Conservation (phyloP, 2,797 vertebrate genomes). For the Hippoglossus hippoglossus region DNA sequence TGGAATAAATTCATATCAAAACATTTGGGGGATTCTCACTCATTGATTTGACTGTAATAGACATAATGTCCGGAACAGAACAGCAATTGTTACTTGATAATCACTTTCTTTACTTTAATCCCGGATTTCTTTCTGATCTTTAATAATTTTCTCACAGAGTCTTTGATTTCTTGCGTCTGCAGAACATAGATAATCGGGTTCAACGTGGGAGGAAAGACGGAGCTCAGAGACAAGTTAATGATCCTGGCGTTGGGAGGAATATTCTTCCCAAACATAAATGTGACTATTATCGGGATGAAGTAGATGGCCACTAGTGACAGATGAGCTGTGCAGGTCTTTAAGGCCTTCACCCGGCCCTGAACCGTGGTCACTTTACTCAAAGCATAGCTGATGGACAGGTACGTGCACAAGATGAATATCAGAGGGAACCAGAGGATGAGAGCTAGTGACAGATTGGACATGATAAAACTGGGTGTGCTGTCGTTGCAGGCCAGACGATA, state of each 20-base stretch:
- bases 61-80: not conserved
- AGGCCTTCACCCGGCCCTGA: conserved; percentile 61
- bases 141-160: conserved; percentile 57
- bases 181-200: conserved; percentile 80
- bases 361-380: conserved; percentile 64
- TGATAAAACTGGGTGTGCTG: conserved; percentile 25
- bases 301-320: conserved; percentile 72
- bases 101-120: not conserved
- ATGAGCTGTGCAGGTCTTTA: conserved; percentile 75
- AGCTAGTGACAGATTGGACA: conserved; percentile 20
- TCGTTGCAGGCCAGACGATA: conserved; percentile 71
- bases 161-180: conserved; percentile 77
- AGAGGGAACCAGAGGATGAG: conserved; percentile 68
- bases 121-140: not conserved
- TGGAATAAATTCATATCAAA: not conserved
- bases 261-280: conserved; percentile 21
- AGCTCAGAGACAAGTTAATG: conserved; percentile 69
- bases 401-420: conserved; percentile 65
- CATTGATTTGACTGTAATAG: not conserved
- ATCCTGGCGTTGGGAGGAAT: conserved; percentile 72
- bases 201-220: conserved; percentile 67
- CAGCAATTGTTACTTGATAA: not conserved
- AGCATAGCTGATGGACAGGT: conserved; percentile 57
- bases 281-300: conserved; percentile 72
- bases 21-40: not conserved